Evolutionary conservation across 2,888 invertebrate genomes (phyloP), one percentile per base, ranked within the genome.

Genomic region (Rotaria magnacalcarata): DNA sequence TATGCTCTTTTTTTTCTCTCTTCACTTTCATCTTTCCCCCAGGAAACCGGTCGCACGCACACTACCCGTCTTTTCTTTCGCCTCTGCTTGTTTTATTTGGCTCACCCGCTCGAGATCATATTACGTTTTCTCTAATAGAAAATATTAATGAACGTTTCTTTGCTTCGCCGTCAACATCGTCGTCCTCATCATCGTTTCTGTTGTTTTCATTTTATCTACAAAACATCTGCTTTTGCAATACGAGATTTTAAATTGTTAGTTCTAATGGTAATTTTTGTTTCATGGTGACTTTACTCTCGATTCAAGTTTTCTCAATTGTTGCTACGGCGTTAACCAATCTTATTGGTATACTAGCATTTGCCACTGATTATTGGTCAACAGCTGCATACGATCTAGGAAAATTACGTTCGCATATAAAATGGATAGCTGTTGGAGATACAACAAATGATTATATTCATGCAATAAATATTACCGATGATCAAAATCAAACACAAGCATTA

Each of bases 311-410:
- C 11, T 80, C 80, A n/a, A 47, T 80, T 47, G 7, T 47, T 14
- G 43, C 80, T n/a, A 47, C 80, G 16, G 80, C 80, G 14, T 11
- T 80, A 24, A 80, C 80, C 7, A 80, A 80, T 47, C 47, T 80
- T 47, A 5, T 80, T n/a, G 80, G 47, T 3, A 80, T 80, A 24
- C 24, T 80, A 24, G 80, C 80, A n/a, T 80, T 80, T 80, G 21
- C 80, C 47, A 80, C 80, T 47, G 80, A 80, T 47, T n/a, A 43
- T 80, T 80, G 80, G 80, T 80, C 80, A 80, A 47, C 24, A n/a
- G 4, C 47, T 24, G 8, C 7, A 14, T 80, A 80, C 47, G 80
- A 80, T 24, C 21, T 80, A n/a, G 24, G 0, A 7, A 80, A 80
- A 47, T 47, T 80, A n/a, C 43, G 47, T 47, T 14, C 43, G 6